phyloP scores from a whole-genome alignment of 2,113 vertebrate genomes.

The Laterallus jamaicensis region DNA sequence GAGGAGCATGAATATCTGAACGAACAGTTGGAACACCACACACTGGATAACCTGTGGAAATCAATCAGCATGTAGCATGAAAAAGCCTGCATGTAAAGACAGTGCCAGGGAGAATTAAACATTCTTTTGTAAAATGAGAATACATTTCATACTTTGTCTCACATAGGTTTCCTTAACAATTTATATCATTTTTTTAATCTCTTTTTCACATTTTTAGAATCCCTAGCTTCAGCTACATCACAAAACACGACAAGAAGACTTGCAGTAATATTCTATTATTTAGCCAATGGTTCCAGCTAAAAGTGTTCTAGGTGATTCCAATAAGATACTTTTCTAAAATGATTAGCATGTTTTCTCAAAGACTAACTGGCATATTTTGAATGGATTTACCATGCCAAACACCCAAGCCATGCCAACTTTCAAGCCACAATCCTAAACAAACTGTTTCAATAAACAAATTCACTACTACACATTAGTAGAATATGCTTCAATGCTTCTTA shows the following conservation, averaged over 20 bases:
- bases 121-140: neutral
- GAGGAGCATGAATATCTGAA: constrained; percentile 80
- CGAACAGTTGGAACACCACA: constrained; percentile 82
- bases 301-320: neutral
- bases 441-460: neutral
- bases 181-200: neutral
- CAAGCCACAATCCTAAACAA: neutral
- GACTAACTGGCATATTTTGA: neutral
- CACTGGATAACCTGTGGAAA: constrained; percentile 68
- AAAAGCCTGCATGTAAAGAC: neutral
- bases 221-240: neutral
- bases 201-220: neutral
- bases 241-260: neutral
- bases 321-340: neutral
- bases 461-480: neutral
- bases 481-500: neutral
- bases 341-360: neutral
- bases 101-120: neutral
- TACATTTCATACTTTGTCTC: neutral
- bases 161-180: neutral
- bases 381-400: neutral
- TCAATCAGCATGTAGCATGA: neutral
- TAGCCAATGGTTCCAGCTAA: neutral
- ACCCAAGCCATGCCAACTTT: neutral
- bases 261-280: neutral